Base-by-base conservation (phyloP, 2,888 invertebrate species). In the Mamestra brassicae region DNA sequence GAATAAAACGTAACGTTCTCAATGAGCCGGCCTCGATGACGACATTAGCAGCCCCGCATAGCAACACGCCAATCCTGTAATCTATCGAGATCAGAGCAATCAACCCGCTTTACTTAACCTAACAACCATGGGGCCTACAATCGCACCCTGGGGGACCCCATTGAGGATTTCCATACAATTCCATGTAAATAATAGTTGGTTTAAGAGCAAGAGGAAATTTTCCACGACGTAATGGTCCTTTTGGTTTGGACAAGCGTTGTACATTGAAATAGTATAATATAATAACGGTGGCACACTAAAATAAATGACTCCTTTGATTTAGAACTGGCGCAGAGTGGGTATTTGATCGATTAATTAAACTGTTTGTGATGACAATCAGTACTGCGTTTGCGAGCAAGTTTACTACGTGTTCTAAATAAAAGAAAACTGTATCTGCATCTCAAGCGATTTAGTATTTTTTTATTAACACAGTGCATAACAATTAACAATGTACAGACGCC, bases 1-100 rank as follows among this genome's bases (percentile, higher is more conserved):
- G 74, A 85, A 89, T 89, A 90, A 89, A 89, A 86, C 63, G 76
- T 75, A 89, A 89, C 80, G 85, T 65, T 71, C 76, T 71, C 74
- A 83, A 83, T 66, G 76, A 85, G 78, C 83, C 83, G 62, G 52
- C 69, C 80, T 69, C 80, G 83, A 85, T 85, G 76, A 55, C 69
- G 64, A 75, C 75, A 86, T 89, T 89, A 88, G 84, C 70, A 76
- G 79, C 61, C 26, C 26, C 50, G 42, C 68, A 65, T 78, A 84
- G 71, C 57, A 74, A 78, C 79, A 76, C 66, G 61, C 54, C 66
- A 68, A 65, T 71, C 69, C 73, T 74, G 73, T 81, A 86, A 85
- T 78, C 85, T 81, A 70, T 72, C 52, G 68, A 81, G 73, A 81
- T 74, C 81, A 76, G 67, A 81, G 71, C 69, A 83, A 81, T 75